Evolutionary conservation across 2,888 invertebrate species (phyloP).

Genomic region (Dicycla oo): DNA sequence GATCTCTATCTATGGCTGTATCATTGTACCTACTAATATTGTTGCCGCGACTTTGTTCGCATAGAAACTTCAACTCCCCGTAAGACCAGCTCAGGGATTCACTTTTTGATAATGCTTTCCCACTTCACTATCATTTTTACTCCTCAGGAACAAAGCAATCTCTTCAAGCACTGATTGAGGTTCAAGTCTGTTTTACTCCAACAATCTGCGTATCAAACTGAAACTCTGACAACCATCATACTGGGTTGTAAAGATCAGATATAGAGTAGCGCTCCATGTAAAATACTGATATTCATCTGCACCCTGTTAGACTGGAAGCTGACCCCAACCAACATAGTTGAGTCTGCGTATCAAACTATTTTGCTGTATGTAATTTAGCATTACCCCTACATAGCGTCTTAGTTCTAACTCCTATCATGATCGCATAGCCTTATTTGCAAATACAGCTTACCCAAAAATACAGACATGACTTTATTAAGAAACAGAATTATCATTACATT

Average conservation of each 20-base stretch:
- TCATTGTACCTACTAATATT: neutral
- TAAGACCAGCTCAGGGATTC: neutral
- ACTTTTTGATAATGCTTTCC: neutral
- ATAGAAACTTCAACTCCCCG: neutral
- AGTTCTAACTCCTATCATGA: slow-evolving; percentile 19
- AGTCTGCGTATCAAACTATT: neutral
- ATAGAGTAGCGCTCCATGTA: neutral
- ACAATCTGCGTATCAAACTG: neutral
- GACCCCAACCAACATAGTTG: neutral
- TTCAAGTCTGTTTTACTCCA: neutral
- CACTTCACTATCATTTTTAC: too few relatives aligned
- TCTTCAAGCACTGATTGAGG: neutral
- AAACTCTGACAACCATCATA: neutral
- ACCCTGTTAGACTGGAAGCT: neutral
- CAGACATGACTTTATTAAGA: slow-evolving; percentile 30
- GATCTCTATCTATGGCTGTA: too few relatives aligned
- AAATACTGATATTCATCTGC: neutral
- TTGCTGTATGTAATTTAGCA: neutral
- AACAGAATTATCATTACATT: slow-evolving; percentile 31
- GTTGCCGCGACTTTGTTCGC: neutral
- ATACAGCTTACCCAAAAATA: slow-evolving; percentile 45
- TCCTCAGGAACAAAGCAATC: neutral
- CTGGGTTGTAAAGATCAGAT: neutral
- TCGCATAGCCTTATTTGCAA: slow-evolving; percentile 17
- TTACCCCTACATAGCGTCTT: neutral